A percentile compares a stretch with the other conserved stretches of the same genome.
phyloP scores from a whole-genome alignment of 2,888 invertebrate species.

The Tiliacea citrago region DNA sequence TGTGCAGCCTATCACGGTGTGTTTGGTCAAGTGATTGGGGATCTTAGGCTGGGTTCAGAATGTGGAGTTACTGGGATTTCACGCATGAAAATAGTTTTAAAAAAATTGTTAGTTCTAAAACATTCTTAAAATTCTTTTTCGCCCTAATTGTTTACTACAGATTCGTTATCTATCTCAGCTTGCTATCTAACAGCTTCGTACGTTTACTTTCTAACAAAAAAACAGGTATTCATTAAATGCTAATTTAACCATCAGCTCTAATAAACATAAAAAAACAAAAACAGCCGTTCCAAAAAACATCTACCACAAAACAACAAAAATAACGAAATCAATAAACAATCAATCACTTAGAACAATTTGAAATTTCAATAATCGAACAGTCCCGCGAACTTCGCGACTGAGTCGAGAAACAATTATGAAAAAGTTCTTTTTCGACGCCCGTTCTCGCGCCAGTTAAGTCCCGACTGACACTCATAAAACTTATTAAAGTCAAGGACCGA shows the following conservation, averaged over 20 bases:
- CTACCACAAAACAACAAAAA: conserved; percentile 56
- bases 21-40: conserved; percentile 79
- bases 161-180: background rate
- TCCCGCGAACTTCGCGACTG: conserved; percentile 79
- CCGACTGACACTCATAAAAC: conserved; percentile 90
- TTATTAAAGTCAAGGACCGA: conserved; percentile 91
- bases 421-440: conserved; percentile 88
- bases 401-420: conserved; percentile 89
- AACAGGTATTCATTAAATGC: background rate
- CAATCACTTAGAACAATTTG: conserved; percentile 79
- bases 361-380: conserved; percentile 88
- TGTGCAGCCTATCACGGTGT: conserved; percentile 81
- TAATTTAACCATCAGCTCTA: background rate
- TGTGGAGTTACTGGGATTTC: conserved; percentile 9
- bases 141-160: background rate
- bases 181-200: background rate
- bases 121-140: too few species aligned
- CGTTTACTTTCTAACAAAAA: background rate
- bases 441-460: conserved; percentile 89
- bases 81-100: background rate
- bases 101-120: background rate
- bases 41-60: conserved; percentile 64
- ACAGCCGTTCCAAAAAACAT: conserved; percentile 43
- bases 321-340: conserved; percentile 77
- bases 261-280: conserved; percentile 19